phyloP scores from a whole-genome alignment of 35 echinoderm and acorn worm species.

The Holothuria glaberrima region DNA sequence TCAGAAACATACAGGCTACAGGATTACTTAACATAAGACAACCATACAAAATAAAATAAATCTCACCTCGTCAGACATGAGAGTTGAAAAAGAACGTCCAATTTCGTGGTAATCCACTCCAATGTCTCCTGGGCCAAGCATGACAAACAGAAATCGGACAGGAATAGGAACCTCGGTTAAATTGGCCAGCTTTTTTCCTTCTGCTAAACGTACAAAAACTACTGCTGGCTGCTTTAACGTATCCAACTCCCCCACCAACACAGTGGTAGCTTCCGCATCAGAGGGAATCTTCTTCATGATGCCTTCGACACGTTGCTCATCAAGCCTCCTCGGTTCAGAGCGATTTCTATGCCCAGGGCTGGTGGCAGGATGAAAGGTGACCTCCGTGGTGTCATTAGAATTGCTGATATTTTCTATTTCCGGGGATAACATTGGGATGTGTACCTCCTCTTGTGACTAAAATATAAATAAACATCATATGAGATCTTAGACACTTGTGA shows the following conservation, averaged over 20 bases:
- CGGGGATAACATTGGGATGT: slow-evolving; percentile 66
- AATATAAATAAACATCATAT: background rate
- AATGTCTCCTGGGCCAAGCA: slow-evolving; percentile 73
- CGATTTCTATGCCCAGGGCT: background rate
- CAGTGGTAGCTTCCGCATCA: slow-evolving; percentile 92
- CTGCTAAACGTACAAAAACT: slow-evolving; percentile 83
- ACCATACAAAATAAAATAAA: too few species aligned
- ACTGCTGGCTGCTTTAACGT: slow-evolving; percentile 74
- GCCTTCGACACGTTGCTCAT: slow-evolving; percentile 67
- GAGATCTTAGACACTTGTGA: background rate
- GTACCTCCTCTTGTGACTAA: slow-evolving; percentile 47
- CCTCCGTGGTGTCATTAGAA: background rate
- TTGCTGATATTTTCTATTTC: slow-evolving; percentile 23
- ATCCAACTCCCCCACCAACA: slow-evolving; percentile 82
- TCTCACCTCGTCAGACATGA: slow-evolving; percentile 92
- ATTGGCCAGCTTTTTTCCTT: slow-evolving; percentile 79
- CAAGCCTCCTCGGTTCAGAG: slow-evolving; percentile 45
- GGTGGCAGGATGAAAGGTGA: slow-evolving; percentile 15
- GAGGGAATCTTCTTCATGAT: slow-evolving; percentile 94
- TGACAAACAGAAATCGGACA: slow-evolving; percentile 90
- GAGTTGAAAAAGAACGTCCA: slow-evolving; percentile 94
- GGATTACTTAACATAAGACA: too few species aligned
- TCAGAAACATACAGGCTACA: too few species aligned
- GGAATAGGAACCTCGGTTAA: slow-evolving; percentile 89
- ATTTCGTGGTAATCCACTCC: slow-evolving; percentile 93